These are phyloP conservation scores for Phylloscopus collybita DNA, from an alignment of 2,797 vertebrate species.

Conservation along the genomic window DNA sequence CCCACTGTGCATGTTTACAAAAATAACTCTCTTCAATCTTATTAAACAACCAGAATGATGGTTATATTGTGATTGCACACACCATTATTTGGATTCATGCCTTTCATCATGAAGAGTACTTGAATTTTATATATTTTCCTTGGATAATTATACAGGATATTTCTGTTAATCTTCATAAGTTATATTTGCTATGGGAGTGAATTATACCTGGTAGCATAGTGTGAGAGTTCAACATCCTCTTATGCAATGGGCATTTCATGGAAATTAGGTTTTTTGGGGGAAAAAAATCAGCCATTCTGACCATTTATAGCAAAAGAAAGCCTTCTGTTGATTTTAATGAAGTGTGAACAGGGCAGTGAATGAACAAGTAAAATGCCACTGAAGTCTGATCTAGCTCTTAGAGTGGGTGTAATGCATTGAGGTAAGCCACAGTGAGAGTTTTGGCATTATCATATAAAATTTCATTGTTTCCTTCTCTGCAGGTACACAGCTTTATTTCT, in stretches of 20 bases:
- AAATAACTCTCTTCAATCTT: constrained; percentile 4
- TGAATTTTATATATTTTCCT: not conserved
- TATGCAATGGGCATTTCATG: not conserved
- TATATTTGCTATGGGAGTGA: not conserved
- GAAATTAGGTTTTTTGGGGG: not conserved
- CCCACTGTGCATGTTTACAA: constrained; percentile 22
- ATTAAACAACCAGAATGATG: not conserved
- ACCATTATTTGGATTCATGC: constrained; percentile 16
- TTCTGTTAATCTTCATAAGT: not conserved
- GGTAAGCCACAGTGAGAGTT: not conserved
- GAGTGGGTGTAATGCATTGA: not conserved
- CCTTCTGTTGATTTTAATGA: constrained; percentile 6
- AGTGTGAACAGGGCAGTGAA: not conserved
- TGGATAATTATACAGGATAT: not conserved
- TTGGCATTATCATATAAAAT: not conserved
- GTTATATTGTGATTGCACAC: constrained; percentile 11
- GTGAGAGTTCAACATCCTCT: not conserved
- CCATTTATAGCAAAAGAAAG: not conserved
- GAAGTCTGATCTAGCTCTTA: not conserved
- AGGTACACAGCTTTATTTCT: not conserved
- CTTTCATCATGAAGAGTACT: not conserved
- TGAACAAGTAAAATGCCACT: not conserved
- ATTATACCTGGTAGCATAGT: not conserved
- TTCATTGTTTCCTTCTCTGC: not conserved
- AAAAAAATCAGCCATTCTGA: not conserved